A percentile compares a stretch with the other conserved stretches of the same genome.
Evolutionary conservation across 2,888 invertebrate species (phyloP).

Genomic region (Bellardia bayeri): DNA sequence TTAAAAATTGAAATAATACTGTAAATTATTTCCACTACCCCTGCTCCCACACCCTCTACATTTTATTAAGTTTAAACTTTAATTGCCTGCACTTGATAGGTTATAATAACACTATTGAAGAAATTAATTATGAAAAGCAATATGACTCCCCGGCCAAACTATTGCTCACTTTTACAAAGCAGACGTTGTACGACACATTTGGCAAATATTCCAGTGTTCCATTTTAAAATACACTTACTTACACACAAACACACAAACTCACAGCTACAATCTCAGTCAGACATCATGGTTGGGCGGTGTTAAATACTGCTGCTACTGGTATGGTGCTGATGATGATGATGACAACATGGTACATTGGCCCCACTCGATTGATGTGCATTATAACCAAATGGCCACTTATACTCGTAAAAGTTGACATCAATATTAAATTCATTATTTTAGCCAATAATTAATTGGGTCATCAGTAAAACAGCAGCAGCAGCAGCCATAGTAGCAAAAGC

Average conservation of each 20-base stretch:
- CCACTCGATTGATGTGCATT: conserved; percentile 7
- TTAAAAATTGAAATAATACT: not conserved
- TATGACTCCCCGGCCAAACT: not conserved
- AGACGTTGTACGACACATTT: not conserved
- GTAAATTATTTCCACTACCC: not conserved
- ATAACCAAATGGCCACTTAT: conserved; percentile 48
- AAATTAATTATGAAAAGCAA: conserved; percentile 49
- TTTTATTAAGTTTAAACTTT: not conserved
- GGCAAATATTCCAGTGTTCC: conserved; percentile 10
- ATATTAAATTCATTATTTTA: conserved; percentile 68
- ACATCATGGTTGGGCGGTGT: not conserved
- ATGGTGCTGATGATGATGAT: not conserved
- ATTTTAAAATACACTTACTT: conserved; percentile 1
- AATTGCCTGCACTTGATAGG: not conserved
- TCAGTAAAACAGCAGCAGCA: conserved; percentile 18
- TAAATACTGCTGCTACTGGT: not conserved
- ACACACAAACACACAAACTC: not conserved
- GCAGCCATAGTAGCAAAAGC: not conserved
- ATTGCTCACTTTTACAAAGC: not conserved
- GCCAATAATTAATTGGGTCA: conserved; percentile 71
- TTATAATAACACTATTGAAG: conserved; percentile 2
- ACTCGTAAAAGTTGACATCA: conserved; percentile 50
- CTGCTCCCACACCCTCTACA: not conserved
- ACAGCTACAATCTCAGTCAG: not conserved
- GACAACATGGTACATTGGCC: conserved; percentile 4